These are phyloP conservation scores for Acrocephalus kingi DNA, from an alignment of 2,113 vertebrate species.

Conservation along the genomic window DNA sequence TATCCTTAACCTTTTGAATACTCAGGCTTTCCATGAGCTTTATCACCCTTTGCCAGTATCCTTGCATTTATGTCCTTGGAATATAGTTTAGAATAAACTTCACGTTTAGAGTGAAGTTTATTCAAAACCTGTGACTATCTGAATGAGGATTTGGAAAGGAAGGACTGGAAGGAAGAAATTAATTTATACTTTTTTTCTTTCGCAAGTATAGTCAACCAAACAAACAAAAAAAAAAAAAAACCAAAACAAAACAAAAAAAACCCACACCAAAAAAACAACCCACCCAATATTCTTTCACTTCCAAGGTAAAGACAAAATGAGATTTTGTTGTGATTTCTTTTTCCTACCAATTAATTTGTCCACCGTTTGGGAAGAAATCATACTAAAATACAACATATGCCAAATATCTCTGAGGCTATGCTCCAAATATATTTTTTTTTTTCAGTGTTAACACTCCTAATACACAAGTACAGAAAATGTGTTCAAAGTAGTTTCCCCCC, in stretches of 20 bases:
- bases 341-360: not conserved
- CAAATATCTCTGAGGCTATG: not conserved
- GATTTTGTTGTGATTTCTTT: not conserved
- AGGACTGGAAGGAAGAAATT: not conserved
- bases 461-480: not conserved
- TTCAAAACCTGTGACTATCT: not conserved
- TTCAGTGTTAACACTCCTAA: not conserved
- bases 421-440: not conserved
- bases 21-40: not conserved
- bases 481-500: not conserved
- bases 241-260: too few species aligned
- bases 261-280: too few species aligned
- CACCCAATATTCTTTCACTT: not conserved
- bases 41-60: not conserved
- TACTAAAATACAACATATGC: not conserved
- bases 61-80: not conserved
- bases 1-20: not conserved
- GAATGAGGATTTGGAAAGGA: not conserved
- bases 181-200: not conserved
- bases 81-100: not conserved
- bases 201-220: fast-evolving
- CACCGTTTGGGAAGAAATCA: not conserved
- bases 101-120: not conserved
- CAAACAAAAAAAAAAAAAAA: too few species aligned
- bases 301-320: not conserved